A percentile compares a stretch with the other conserved stretches of the same genome.
Conservation (phyloP, 2,113 vertebrate genomes). For the Scophthalmus maximus region DNA sequence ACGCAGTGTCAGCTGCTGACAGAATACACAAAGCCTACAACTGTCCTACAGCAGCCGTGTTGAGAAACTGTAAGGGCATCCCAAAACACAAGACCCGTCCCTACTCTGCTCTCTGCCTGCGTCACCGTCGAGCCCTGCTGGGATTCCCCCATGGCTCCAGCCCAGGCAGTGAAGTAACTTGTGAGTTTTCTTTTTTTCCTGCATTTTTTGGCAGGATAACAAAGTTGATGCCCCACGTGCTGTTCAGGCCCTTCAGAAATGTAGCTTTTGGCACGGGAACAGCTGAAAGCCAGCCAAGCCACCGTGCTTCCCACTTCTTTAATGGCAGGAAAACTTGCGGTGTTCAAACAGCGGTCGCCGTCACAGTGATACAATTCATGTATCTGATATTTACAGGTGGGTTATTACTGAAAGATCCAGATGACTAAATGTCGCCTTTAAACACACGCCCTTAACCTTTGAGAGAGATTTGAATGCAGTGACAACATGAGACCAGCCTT, state of each 20-base stretch:
- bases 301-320: constrained; percentile 34
- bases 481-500: constrained; percentile 30
- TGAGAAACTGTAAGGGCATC: constrained; percentile 51
- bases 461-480: constrained; percentile 20
- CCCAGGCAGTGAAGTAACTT: constrained; percentile 72
- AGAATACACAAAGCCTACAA: constrained; percentile 25
- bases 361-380: constrained; percentile 16
- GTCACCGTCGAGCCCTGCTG: constrained; percentile 59
- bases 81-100: constrained; percentile 48
- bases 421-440: constrained; percentile 17
- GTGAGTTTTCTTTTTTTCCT: constrained; percentile 30
- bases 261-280: constrained; percentile 78
- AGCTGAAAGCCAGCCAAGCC: constrained; percentile 80
- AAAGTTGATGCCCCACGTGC: constrained; percentile 54
- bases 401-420: constrained; percentile 26
- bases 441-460: constrained; percentile 44
- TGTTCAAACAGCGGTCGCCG: constrained; percentile 12
- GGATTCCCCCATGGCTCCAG: constrained; percentile 75
- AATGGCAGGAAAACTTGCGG: constrained; percentile 47
- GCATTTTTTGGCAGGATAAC: constrained; percentile 74
- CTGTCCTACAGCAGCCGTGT: constrained; percentile 30
- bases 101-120: constrained; percentile 33
- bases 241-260: constrained; percentile 58
- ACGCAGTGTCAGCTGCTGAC: background rate
- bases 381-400: constrained; percentile 41